Evolutionary conservation across 2,888 invertebrate genomes (phyloP).

Genomic region (Dastarcus helophoroides): DNA sequence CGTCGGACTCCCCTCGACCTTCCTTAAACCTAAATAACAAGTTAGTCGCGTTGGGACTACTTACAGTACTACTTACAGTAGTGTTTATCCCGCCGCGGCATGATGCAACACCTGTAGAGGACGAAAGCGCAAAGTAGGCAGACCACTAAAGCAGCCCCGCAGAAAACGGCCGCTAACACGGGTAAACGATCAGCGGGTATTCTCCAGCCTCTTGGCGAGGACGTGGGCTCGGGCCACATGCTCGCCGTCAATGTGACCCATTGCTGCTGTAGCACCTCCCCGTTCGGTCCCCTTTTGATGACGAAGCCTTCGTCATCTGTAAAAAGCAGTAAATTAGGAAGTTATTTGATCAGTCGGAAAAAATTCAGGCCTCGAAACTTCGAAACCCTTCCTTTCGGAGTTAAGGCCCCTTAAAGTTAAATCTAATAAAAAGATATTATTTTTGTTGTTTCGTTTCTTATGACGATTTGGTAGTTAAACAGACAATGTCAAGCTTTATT

Average conservation of each 20-base stretch:
- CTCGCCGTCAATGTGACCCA: constrained; percentile 44
- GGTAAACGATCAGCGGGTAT: constrained; percentile 39
- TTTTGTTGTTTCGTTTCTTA: too few relatives aligned
- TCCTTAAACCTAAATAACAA: constrained; percentile 27
- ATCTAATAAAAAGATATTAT: too few relatives aligned
- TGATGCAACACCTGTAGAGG: constrained; percentile 57
- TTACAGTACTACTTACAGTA: constrained; percentile 41
- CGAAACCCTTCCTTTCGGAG: too few relatives aligned
- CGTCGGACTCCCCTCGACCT: constrained; percentile 28
- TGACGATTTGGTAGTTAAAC: too few relatives aligned
- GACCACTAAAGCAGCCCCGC: constrained; percentile 50
- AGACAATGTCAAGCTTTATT: too few relatives aligned
- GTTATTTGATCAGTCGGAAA: too few relatives aligned
- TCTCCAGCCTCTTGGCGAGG: constrained; percentile 35
- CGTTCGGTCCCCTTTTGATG: constrained; percentile 21
- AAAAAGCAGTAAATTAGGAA: too few relatives aligned
- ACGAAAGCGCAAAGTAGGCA: constrained; percentile 51
- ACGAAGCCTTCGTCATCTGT: constrained; percentile 30
- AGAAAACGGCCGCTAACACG: constrained; percentile 38
- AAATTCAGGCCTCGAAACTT: too few relatives aligned
- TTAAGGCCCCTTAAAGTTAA: too few relatives aligned
- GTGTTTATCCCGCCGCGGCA: constrained; percentile 57
- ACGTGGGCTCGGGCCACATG: constrained; percentile 39
- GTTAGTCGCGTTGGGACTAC: constrained; percentile 1
- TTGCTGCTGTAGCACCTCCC: constrained; percentile 38